Conservation (phyloP, 2,797 vertebrate genomes). For the Hybognathus amarus region DNA sequence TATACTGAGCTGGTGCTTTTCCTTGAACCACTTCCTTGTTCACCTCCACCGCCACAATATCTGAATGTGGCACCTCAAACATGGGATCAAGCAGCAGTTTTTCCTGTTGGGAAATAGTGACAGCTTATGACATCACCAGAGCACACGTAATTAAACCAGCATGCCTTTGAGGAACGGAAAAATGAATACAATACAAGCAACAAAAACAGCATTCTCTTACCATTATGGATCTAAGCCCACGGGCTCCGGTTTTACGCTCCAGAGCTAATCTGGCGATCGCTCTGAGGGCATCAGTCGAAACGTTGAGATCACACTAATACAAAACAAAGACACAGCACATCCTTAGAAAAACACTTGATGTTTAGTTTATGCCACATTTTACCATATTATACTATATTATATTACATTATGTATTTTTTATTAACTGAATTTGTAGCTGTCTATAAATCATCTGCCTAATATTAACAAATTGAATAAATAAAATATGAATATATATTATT, state of each 20-base stretch:
- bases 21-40: slow-evolving; percentile 88
- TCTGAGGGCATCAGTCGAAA: slow-evolving; percentile 84
- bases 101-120: slow-evolving; percentile 72
- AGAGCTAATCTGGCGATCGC: slow-evolving; percentile 87
- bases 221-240: slow-evolving; percentile 90
- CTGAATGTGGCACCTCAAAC: slow-evolving; percentile 91
- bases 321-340: neutral
- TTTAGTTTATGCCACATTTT: neutral
- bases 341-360: neutral
- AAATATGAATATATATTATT: neutral
- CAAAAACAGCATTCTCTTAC: slow-evolving; percentile 67
- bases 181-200: neutral
- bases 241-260: slow-evolving; percentile 88
- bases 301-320: slow-evolving; percentile 84
- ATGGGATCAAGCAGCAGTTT: slow-evolving; percentile 88
- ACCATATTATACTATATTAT: neutral
- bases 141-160: neutral
- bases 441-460: neutral
- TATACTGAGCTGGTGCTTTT: slow-evolving; percentile 83
- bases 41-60: slow-evolving; percentile 86
- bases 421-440: neutral
- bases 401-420: neutral
- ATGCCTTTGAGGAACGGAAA: neutral
- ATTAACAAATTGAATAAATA: neutral
- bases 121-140: neutral